Base-by-base conservation (phyloP, 2,797 vertebrate species). In the Micromesistius poutassou region DNA sequence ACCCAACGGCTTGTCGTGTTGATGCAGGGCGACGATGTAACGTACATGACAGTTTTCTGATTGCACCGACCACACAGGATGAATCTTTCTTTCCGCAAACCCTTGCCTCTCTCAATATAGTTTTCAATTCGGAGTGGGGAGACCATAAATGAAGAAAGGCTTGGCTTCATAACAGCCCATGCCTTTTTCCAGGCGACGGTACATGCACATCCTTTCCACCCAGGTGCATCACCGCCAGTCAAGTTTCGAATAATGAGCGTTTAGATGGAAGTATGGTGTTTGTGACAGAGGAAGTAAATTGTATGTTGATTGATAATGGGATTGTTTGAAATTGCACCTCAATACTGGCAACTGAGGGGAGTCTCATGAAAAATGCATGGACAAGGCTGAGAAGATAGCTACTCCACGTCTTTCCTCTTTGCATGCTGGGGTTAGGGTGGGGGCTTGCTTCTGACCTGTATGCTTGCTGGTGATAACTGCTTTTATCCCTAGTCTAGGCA, bases 341-440 rank as follows among this genome's bases (percentile, higher is more conserved):
- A 16, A 77, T 25, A 71, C 55, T 31, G 74, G 38, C 25, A 77
- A 70, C 72, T 25, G 38, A 78, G 70, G 70, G 70, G 62, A 75
- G 78, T 40, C 74, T 79, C 78, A 79, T 79, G 68, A 75, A 79
- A 72, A 71, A 79, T 79, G 78, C 78, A 79, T 78, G 78, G 78
- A 28, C 74, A 33, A 71, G 38, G 38, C 46, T 74, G 30, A 71
- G 28, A 72, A 70, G 68, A 55, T 31, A 30, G 38, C 13, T n/a
- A 30, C 42, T 50, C 40, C 5, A 68, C 40, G 71, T 79, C 30
- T 71, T 30, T 30, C 19, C 16, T 12, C 55, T 31, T 71, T 9
- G 68, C 13, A 5, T 30, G 35, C 10, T 36, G 30, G 74, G 31
- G 46, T 5, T 50, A 9, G 62, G 76, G 71, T 33, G 31, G 16